Conservation (phyloP, 2,888 invertebrate species). For the Scelioninae gen. 1 region DNA sequence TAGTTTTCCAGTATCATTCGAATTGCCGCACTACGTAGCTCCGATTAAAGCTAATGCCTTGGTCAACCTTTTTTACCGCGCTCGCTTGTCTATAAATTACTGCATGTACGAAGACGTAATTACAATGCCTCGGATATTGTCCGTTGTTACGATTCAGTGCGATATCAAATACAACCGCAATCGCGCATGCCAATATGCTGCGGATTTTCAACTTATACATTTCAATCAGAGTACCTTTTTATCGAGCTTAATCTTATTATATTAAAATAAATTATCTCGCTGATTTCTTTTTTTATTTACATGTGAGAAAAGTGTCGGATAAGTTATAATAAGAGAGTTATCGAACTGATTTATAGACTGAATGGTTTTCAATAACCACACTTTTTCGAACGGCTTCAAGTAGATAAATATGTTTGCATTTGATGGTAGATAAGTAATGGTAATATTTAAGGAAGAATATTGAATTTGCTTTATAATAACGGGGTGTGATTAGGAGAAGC, state of each 20-base stretch:
- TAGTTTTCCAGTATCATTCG: constrained; percentile 54
- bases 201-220: constrained; percentile 48
- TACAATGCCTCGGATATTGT: constrained; percentile 57
- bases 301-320: not conserved
- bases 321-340: not conserved
- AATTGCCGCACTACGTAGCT: constrained; percentile 45
- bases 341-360: not conserved
- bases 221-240: constrained; percentile 39
- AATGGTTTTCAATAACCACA: too few relatives aligned
- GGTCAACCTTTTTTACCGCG: not conserved
- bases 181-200: constrained; percentile 27
- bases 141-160: constrained; percentile 44
- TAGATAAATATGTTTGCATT: constrained; percentile 6
- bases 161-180: constrained; percentile 48
- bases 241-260: constrained; percentile 15
- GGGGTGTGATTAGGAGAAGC: constrained; percentile 19
- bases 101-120: constrained; percentile 58
- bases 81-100: constrained; percentile 47
- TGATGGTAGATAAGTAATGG: constrained; percentile 8
- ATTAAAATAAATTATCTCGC: constrained; percentile 9
- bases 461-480: constrained; percentile 14
- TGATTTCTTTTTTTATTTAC: not conserved
- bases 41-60: constrained; percentile 60
- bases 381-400: too few relatives aligned
- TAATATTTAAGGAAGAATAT: constrained; percentile 7